phyloP scores from a whole-genome alignment of 2,113 vertebrate species.

The Datnioides undecimradiatus region DNA sequence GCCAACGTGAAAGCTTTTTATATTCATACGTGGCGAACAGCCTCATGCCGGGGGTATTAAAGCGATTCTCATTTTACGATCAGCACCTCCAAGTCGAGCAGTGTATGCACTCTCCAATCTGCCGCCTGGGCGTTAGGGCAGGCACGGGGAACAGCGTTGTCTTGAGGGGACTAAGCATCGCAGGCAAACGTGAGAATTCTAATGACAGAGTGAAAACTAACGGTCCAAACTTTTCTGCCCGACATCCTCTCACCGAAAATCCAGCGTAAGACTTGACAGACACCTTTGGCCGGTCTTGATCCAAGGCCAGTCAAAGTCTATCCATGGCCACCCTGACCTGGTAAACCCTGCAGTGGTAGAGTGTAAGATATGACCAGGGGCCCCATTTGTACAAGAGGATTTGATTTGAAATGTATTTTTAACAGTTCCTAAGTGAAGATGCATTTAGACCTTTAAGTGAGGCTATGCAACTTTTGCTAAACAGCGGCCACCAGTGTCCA shows the following conservation, averaged over 20 bases:
- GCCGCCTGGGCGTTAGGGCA: conserved; percentile 65
- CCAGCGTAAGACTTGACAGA: conserved; percentile 62
- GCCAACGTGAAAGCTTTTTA: conserved; percentile 58
- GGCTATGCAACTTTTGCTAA: conserved; percentile 21
- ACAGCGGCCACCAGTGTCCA: background rate
- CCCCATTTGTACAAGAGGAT: conserved; percentile 64
- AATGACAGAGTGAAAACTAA: conserved; percentile 74
- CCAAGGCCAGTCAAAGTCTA: conserved; percentile 71
- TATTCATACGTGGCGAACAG: background rate
- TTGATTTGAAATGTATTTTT: conserved; percentile 52
- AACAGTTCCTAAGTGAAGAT: background rate
- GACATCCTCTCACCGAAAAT: conserved; percentile 65
- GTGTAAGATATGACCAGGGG: conserved; percentile 63
- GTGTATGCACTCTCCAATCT: conserved; percentile 62
- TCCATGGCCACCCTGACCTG: conserved; percentile 60
- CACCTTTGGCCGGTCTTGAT: conserved; percentile 70
- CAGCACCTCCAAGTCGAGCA: background rate
- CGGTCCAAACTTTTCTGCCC: conserved; percentile 54
- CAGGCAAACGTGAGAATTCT: conserved; percentile 86
- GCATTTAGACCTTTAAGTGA: conserved; percentile 29
- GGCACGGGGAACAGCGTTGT: conserved; percentile 82
- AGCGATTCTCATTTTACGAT: background rate
- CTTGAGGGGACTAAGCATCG: conserved; percentile 84
- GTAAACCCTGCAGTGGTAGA: conserved; percentile 55
- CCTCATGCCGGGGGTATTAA: background rate